phyloP scores from a whole-genome alignment of 2,888 invertebrate genomes.

The Drosophila paramelanica region DNA sequence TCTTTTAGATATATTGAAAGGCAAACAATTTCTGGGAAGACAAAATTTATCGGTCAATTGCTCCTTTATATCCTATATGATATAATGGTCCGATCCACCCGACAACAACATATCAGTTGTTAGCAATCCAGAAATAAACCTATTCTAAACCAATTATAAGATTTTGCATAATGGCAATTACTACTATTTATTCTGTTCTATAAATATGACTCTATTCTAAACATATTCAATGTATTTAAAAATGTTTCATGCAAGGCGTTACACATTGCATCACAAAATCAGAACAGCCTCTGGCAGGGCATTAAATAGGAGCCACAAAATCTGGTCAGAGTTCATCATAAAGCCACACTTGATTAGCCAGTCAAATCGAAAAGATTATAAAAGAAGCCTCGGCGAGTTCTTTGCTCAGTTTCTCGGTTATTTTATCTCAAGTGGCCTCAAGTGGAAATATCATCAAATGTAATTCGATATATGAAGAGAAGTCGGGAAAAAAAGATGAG shows the following conservation, averaged over 20 bases:
- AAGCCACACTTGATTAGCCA: constrained; percentile 45
- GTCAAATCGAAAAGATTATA: constrained; percentile 12
- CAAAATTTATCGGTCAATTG: too few relatives aligned
- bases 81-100: too few relatives aligned
- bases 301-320: constrained; percentile 1
- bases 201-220: too few relatives aligned
- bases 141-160: too few relatives aligned
- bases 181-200: too few relatives aligned
- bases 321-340: constrained; percentile 26
- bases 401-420: not conserved
- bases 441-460: constrained; percentile 28
- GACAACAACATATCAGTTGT: too few relatives aligned
- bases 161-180: too few relatives aligned
- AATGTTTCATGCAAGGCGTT: not conserved
- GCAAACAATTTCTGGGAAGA: too few relatives aligned
- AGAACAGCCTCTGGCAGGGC: not conserved
- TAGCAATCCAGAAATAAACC: too few relatives aligned
- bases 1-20: too few relatives aligned
- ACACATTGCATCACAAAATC: not conserved
- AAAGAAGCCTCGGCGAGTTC: constrained; percentile 5
- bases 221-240: too few relatives aligned
- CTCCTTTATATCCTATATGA: too few relatives aligned
- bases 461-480: constrained; percentile 54
- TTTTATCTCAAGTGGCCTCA: constrained; percentile 34
- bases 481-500: constrained; percentile 1